Conservation (phyloP, 2,888 invertebrate species). For the Cremastinae sp. region DNA sequence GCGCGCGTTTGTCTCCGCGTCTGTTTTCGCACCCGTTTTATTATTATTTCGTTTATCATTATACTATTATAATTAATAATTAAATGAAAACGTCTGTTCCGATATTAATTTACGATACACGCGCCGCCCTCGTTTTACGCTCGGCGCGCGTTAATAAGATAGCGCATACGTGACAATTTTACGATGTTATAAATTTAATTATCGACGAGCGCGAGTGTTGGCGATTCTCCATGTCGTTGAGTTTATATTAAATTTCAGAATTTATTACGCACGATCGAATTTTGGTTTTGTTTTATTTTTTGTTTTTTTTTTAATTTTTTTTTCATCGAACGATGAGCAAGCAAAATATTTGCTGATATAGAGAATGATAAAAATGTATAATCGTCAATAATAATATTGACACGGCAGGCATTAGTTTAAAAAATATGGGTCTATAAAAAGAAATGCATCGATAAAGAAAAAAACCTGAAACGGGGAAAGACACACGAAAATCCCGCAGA, state of each 20-base stretch:
- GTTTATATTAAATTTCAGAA: conserved; percentile 11
- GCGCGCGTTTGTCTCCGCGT: conserved; percentile 6
- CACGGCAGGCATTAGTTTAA: too few species aligned
- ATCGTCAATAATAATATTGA: conserved; percentile 6
- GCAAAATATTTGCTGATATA: background rate
- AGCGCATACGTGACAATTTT: conserved; percentile 4
- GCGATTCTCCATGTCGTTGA: background rate
- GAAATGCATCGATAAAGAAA: too few species aligned
- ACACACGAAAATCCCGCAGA: too few species aligned
- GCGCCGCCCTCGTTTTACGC: conserved; percentile 17
- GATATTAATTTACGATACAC: conserved; percentile 14
- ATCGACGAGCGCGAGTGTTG: background rate
- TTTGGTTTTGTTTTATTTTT: too few species aligned
- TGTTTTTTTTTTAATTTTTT: background rate
- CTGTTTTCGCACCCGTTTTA: background rate
- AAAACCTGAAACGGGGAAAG: too few species aligned
- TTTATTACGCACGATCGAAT: background rate
- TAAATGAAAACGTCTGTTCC: too few species aligned
- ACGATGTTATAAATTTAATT: conserved; percentile 14
- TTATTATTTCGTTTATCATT: too few species aligned
- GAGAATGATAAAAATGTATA: too few species aligned
- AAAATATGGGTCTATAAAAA: too few species aligned
- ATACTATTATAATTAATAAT: too few species aligned
- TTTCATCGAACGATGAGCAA: background rate
- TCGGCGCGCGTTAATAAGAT: conserved; percentile 15